These are phyloP conservation scores for Ptychoptera albimana DNA, from an alignment of 2,888 invertebrate species.

Conservation along the genomic window DNA sequence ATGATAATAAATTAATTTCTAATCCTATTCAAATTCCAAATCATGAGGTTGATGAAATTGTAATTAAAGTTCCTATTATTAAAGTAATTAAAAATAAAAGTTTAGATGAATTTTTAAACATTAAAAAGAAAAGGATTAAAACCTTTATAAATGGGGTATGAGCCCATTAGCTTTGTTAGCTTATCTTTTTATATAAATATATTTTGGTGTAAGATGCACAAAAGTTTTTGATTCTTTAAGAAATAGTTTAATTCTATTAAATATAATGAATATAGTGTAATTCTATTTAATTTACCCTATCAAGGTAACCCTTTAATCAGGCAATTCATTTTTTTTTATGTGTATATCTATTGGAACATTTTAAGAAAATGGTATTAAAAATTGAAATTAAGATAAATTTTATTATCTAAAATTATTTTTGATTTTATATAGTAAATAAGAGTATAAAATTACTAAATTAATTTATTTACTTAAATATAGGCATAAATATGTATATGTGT, in stretches of 20 bases:
- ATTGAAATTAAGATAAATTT: conserved; percentile 7
- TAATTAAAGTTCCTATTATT: conserved; percentile 33
- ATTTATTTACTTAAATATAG: no score
- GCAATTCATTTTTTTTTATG: conserved; percentile 24
- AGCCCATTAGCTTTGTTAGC: conserved; percentile 28
- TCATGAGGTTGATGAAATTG: conserved; percentile 33
- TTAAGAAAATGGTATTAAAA: conserved; percentile 16
- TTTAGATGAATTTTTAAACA: conserved; percentile 32
- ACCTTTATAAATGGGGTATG: conserved; percentile 2
- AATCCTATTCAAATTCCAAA: conserved; percentile 39
- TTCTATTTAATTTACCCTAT: conserved; percentile 40
- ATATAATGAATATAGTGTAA: conserved; percentile 24
- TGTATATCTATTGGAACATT: conserved; percentile 20
- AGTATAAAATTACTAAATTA: no score
- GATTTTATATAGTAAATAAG: no score
- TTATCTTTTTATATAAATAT: conserved; percentile 34
- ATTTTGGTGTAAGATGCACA: conserved; percentile 46
- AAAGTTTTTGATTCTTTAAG: conserved; percentile 43
- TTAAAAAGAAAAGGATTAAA: conserved; percentile 35
- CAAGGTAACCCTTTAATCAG: conserved; percentile 45
- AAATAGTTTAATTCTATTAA: conserved; percentile 45
- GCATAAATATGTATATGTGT: no score
- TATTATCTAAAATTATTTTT: no score
- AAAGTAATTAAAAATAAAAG: conserved; percentile 36
- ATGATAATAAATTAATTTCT: conserved; percentile 45